phyloP scores from a whole-genome alignment of 2,888 invertebrate species.

The Aleiodes leptofemur region DNA sequence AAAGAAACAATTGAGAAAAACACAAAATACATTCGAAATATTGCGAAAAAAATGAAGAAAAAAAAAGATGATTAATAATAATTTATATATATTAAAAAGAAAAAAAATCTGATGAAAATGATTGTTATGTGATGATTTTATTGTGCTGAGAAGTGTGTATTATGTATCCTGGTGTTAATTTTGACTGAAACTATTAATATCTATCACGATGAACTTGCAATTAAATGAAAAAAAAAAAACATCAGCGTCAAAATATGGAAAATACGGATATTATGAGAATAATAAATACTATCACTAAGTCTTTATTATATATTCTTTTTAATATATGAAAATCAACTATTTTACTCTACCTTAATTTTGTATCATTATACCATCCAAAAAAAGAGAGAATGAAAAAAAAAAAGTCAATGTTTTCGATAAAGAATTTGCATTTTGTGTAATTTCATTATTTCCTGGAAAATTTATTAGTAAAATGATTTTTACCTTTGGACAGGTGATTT shows the following conservation, averaged over 20 bases:
- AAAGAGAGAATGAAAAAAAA: constrained; percentile 2
- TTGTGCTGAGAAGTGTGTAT: constrained; percentile 61
- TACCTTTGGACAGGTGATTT: constrained; percentile 1
- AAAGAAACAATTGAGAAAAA: constrained; percentile 5
- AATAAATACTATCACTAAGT: constrained; percentile 67
- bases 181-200: constrained; percentile 60
- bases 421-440: constrained; percentile 17
- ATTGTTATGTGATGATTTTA: constrained; percentile 57
- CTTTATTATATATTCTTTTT: constrained; percentile 67
- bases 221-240: not conserved
- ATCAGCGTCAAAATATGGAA: constrained; percentile 49
- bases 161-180: constrained; percentile 62
- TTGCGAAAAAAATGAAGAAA: not conserved
- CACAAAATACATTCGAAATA: not conserved
- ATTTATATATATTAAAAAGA: constrained; percentile 58
- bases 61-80: constrained; percentile 6
- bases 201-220: constrained; percentile 54
- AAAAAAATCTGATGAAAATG: constrained; percentile 43
- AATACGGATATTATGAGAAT: constrained; percentile 47
- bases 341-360: constrained; percentile 49
- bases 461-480: constrained; percentile 37
- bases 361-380: constrained; percentile 24
- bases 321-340: constrained; percentile 62
- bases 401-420: constrained; percentile 64
- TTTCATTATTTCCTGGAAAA: constrained; percentile 31